Base-by-base conservation (phyloP, 2,888 invertebrate genomes). In the Latrodectus hesperus region DNA sequence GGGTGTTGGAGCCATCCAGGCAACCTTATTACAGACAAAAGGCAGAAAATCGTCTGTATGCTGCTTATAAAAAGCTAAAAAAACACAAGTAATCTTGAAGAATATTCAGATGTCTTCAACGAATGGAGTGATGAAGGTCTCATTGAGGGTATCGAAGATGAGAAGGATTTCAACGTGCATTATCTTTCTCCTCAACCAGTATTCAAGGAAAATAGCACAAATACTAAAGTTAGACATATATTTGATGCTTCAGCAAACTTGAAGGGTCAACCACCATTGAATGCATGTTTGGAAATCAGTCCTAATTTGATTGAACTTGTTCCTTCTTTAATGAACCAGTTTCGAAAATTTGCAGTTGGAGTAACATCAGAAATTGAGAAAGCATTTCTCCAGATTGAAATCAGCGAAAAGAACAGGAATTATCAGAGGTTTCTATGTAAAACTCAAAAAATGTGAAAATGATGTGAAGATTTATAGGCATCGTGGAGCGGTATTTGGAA, bases 91-190 rank as follows among this genome's bases (percentile, higher is more conserved):
- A 17, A 52, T 5, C 1, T 51, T 72, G 55, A n/a, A 55, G 60
- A 11, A 14, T 68, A 78, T 53, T 22, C 8, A 67, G 49, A 76
- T 53, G 74, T 74, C 12, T 78, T 68, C 51, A 51, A 76, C 6
- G 1, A 76, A 65, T 65, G 65, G n/a, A n/a, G 26, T 60, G 11
- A 17, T n/a, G 65, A 76, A 38, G 65, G 38, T 16, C 2, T 65
- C 11, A 49, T 76, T 49, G 76, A 94, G 77, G 94, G 95, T 91
- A 95, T 96, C 89, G 95, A 96, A 91, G 94, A 76, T 26, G 49
- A 76, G 38, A 49, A 49, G 22, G 22, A 22, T 22, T 22, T 22
- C 22, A 22, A 1, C 22, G 22, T 22, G 1, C 22, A 22, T 22
- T 22, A 22, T 22, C 22, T 22, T 22, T 22, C 22, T 22, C 22